phyloP scores from a whole-genome alignment of 2,888 invertebrate genomes.

The Himalopsyche anomala region DNA sequence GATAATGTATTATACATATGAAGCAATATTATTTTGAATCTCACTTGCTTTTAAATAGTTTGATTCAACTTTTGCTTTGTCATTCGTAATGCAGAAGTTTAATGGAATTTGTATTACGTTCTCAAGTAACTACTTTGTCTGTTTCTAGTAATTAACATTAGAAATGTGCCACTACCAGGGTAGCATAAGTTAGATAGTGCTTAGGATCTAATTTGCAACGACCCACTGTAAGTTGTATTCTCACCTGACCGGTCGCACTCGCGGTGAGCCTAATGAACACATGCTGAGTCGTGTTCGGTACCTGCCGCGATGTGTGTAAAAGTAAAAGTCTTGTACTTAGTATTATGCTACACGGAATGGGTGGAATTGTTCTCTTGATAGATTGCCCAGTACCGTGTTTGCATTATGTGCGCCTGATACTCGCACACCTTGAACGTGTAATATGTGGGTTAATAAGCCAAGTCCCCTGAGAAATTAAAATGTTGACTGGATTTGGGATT shows the following conservation, averaged over 20 bases:
- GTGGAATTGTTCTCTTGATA: slow-evolving; percentile 52
- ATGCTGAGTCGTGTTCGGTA: slow-evolving; percentile 44
- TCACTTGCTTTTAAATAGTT: not conserved
- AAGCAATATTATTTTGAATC: not conserved
- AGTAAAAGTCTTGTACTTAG: slow-evolving; percentile 56
- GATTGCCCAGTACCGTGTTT: slow-evolving; percentile 34
- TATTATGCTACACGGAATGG: slow-evolving; percentile 58
- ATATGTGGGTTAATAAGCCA: slow-evolving; percentile 27
- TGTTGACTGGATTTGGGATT: not conserved
- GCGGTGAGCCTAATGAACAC: slow-evolving; percentile 53
- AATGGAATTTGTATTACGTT: not conserved
- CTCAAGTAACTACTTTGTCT: not conserved
- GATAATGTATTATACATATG: no score
- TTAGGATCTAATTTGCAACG: slow-evolving; percentile 37
- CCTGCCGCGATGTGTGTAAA: slow-evolving; percentile 49
- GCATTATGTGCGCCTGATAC: slow-evolving; percentile 39
- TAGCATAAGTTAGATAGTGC: slow-evolving; percentile 28
- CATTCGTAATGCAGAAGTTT: not conserved
- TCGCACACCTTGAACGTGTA: slow-evolving; percentile 32
- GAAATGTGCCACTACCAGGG: slow-evolving; percentile 28
- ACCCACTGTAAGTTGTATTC: slow-evolving; percentile 37
- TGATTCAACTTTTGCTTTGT: not conserved
- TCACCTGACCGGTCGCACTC: slow-evolving; percentile 42
- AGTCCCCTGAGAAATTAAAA: slow-evolving; percentile 39
- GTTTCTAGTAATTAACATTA: slow-evolving; percentile 28